phyloP scores from a whole-genome alignment of 2,888 invertebrate species.

The Trisateles emortualis region DNA sequence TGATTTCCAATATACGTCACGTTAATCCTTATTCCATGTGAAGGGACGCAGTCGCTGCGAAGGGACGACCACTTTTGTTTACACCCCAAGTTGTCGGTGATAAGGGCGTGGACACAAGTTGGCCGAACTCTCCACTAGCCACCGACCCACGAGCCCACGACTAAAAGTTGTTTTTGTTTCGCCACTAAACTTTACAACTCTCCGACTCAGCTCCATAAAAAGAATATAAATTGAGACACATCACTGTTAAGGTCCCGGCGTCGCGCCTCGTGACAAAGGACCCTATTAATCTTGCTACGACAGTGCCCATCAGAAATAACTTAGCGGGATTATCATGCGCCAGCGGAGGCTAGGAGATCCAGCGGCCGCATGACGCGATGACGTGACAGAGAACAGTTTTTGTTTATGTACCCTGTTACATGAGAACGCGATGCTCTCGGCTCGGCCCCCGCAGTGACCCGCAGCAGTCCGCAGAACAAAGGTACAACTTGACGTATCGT shows the following conservation, averaged over 20 bases:
- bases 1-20: not conserved
- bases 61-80: constrained; percentile 19
- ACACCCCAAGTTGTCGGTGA: constrained; percentile 12
- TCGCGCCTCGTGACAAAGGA: constrained; percentile 40
- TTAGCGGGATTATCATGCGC: constrained; percentile 34
- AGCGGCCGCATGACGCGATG: constrained; percentile 4
- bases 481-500: not conserved
- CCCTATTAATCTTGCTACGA: constrained; percentile 49
- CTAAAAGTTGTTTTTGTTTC: constrained; percentile 49
- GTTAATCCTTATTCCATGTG: constrained; percentile 25
- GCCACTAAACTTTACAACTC: constrained; percentile 53
- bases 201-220: constrained; percentile 57
- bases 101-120: constrained; percentile 8
- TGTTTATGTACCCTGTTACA: too few species aligned
- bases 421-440: too few species aligned
- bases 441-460: too few species aligned
- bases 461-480: not conserved
- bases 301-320: constrained; percentile 44
- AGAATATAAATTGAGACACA: constrained; percentile 56
- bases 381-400: constrained; percentile 6
- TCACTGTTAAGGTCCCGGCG: constrained; percentile 41
- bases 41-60: constrained; percentile 4
- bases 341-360: constrained; percentile 8
- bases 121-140: not conserved
- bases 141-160: constrained; percentile 17